Base-by-base conservation (phyloP, 2,888 invertebrate species). In the Plebejus anna region DNA sequence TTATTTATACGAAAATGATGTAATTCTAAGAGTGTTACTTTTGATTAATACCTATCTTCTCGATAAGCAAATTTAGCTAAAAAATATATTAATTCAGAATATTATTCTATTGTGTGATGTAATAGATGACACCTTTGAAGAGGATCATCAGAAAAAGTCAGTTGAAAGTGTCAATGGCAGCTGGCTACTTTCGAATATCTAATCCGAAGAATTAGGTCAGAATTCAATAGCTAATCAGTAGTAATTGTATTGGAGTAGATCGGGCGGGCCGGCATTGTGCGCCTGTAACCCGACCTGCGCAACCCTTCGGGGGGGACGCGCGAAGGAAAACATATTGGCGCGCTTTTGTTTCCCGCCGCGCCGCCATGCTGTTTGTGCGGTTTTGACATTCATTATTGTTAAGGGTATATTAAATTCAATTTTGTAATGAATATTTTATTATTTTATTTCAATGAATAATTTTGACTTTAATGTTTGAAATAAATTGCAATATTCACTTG, bases 321-420 rank as follows among this genome's bases (percentile, higher is more conserved):
- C 83, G 84, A 84, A 83, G 81, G 81, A 82, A 83, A 84, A 82
- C 84, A 84, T 84, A 84, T 84, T 84, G 84, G 80, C 78, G 75
- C 76, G 78, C 70, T 78, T 79, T 79, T 80, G 78, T 80, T 81
- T 79, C 77, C 78, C 76, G 76, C 78, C 76, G 73, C 75, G 77
- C 77, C 78, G 76, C 77, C 75, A 75, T 76, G 59, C 70, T 80
- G 80, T 80, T 78, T 80, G 79, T 78, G 75, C 70, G 78, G 76
- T 76, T 78, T 80, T 76, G 78, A 80, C 75, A 75, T 73, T 75
- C 55, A 76, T 76, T 76, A 71, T 76, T 76, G 36, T 32, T 73
- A 13, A 73, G 73, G 73, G 73, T 32, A 51, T 51, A 73, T 73
- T 73, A 51, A 55, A 73, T 73, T 73, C 47, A 73, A 73, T 73